Conservation (phyloP, 2,113 vertebrate genomes). For the Myiagra hebetior region DNA sequence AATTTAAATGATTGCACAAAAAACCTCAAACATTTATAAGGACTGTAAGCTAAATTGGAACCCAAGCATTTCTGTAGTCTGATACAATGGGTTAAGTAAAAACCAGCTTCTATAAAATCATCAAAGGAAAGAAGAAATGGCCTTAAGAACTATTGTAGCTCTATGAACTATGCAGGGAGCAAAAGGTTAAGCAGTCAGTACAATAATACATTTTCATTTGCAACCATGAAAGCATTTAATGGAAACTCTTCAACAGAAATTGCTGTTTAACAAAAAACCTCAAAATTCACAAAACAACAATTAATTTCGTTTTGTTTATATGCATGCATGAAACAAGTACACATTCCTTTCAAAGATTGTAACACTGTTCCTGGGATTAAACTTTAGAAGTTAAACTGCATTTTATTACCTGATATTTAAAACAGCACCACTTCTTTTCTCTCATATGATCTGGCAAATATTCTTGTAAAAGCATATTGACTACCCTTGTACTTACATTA, state of each 20-base stretch:
- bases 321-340: background rate
- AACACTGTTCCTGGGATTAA: background rate
- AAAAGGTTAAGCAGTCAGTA: background rate
- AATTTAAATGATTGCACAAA: background rate
- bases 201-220: background rate
- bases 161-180: background rate
- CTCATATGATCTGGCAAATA: background rate
- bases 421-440: background rate
- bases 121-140: background rate
- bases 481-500: constrained; percentile 84
- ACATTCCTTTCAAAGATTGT: background rate
- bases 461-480: background rate
- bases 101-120: background rate
- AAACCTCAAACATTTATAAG: background rate
- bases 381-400: background rate
- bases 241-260: background rate
- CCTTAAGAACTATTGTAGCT: background rate
- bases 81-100: background rate
- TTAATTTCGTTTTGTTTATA: background rate
- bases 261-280: background rate
- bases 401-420: background rate
- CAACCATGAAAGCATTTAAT: background rate
- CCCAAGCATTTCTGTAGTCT: background rate
- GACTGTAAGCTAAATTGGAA: background rate
- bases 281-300: background rate